Evolutionary conservation across 2,113 vertebrate genomes (phyloP).

Genomic region (Gallinago media): DNA sequence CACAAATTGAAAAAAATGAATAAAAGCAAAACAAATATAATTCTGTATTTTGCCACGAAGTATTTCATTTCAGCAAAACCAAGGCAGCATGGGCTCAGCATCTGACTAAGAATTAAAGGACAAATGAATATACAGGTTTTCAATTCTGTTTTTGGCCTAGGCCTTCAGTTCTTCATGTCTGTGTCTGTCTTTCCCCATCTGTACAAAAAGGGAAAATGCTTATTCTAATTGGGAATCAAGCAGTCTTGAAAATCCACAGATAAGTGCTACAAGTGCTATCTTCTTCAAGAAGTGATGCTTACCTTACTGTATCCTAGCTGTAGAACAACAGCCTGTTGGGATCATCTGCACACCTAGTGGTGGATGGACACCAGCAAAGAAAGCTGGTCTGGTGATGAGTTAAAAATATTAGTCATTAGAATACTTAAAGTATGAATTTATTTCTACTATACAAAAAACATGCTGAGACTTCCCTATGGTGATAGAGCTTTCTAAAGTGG

Average conservation of each 20-base stretch:
- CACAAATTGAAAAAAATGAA: background rate
- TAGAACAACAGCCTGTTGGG: background rate
- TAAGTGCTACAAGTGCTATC: background rate
- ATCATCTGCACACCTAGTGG: background rate
- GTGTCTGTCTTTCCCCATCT: background rate
- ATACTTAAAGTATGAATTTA: background rate
- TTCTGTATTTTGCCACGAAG: background rate
- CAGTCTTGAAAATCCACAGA: background rate
- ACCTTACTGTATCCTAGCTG: background rate
- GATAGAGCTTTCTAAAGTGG: background rate
- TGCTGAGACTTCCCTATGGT: background rate
- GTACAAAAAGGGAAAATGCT: background rate
- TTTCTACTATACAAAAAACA: background rate
- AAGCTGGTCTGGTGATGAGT: background rate
- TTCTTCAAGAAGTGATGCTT: background rate
- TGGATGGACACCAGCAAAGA: background rate
- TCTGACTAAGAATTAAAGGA: background rate
- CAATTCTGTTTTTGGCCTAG: background rate
- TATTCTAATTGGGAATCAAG: background rate
- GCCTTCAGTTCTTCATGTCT: background rate
- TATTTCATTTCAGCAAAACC: background rate
- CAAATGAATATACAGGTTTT: background rate
- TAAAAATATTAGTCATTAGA: background rate
- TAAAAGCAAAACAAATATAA: background rate
- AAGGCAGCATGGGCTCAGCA: background rate